Percentiles rank a stretch among this genome's conserved stretches.
phyloP scores from a whole-genome alignment of 2,797 vertebrate species.

The Cyclura pinguis region DNA sequence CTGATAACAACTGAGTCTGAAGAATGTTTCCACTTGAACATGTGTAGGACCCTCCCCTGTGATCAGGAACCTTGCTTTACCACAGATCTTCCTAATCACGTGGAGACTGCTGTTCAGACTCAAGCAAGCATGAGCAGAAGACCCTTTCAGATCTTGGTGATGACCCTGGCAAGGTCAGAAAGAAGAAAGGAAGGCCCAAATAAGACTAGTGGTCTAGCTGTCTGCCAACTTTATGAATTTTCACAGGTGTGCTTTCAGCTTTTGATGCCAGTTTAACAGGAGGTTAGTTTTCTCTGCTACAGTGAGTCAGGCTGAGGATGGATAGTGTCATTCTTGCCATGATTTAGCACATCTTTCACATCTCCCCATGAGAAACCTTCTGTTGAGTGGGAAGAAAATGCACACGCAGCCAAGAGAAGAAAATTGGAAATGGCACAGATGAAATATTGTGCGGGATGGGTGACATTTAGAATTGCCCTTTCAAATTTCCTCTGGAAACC shows the following conservation, averaged over 20 bases:
- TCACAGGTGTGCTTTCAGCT: neutral
- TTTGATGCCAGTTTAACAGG: conserved; percentile 3
- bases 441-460: conserved; percentile 10
- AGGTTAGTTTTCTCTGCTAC: conserved; percentile 12
- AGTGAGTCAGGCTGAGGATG: conserved; percentile 29
- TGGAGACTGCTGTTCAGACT: neutral
- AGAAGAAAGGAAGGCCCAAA: neutral
- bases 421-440: conserved; percentile 11
- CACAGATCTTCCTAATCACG: neutral
- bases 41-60: neutral
- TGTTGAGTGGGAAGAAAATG: conserved; percentile 40
- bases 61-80: neutral
- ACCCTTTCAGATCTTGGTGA: neutral
- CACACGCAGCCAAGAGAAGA: conserved; percentile 8
- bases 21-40: neutral
- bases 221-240: neutral
- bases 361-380: conserved; percentile 27
- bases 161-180: neutral
- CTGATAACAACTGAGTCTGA: neutral
- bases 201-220: neutral
- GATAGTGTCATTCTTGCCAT: conserved; percentile 18
- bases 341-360: conserved; percentile 27
- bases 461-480: conserved; percentile 35
- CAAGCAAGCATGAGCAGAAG: neutral
- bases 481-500: conserved; percentile 31